Evolutionary conservation across 2,888 invertebrate species (phyloP), one percentile per base, ranked within the genome.

Genomic region (Folsomia candida): DNA sequence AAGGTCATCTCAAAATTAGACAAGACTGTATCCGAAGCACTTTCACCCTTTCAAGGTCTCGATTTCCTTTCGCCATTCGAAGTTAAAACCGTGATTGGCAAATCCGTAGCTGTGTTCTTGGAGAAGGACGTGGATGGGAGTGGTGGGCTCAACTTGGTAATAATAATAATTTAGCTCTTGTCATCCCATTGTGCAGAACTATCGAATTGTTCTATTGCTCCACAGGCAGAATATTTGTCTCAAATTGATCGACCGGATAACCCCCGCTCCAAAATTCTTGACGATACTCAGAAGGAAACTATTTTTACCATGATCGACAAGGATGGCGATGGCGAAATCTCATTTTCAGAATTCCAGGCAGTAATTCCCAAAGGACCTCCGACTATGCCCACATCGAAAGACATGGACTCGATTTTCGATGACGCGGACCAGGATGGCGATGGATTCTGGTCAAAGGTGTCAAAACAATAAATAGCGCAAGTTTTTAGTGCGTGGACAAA

Each of bases 331-430:
- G 70, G 66, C 4, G 26, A 61, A 27, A 54, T 75, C 25, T 59
- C 69, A 1, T 75, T 67, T 37, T 18, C 54, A n/a, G 74, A 75
- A 51, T 75, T 75, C 58, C 74, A 72, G 61, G 60, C 57, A 2
- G 57, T 67, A 0, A 51, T 75, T 2, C 74, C 74, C 0, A 60
- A 65, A 22, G 51, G 20, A 28, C 27, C 20, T 14, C 29, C 18
- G 25, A 60, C 11, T 24, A 9, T 60, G 60, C 14, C 14, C 22
- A 60, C 24, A 3, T n/a, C 57, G 9, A 60, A 37, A 37, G 22
- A 54, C 22, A 18, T 54, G 54, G 54, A 54, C 6, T 20, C 6
- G 18, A 22, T 54, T 54, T 54, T 54, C 22, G 11, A 20, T 6
- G 18, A 6, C 22, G 54, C 54, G 54, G 54, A 54, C 22, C 6